A percentile compares a stretch with the other conserved stretches of the same genome.
Conservation (phyloP, 2,888 invertebrate genomes). For the Idaea straminata region DNA sequence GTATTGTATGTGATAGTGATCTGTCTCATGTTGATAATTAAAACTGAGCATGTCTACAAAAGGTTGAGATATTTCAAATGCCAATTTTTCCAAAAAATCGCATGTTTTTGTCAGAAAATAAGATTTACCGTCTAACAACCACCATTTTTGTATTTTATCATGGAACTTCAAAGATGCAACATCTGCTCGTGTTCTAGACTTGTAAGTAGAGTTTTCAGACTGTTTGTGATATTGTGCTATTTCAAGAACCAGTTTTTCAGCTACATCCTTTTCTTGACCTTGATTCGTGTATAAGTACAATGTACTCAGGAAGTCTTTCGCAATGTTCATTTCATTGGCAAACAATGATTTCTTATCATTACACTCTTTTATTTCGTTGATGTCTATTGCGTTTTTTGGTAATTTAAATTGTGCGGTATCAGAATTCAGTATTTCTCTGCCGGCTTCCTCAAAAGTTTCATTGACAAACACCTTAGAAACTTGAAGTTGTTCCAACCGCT, state of each 20-base stretch:
- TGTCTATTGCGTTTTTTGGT: not conserved
- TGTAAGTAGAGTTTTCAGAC: not conserved
- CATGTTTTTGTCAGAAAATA: not conserved
- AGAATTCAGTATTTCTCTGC: not conserved
- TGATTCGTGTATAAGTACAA: conserved; percentile 3
- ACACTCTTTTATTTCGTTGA: not conserved
- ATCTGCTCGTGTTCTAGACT: not conserved
- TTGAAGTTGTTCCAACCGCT: not conserved
- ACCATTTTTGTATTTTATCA: conserved; percentile 1
- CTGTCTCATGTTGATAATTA: not conserved
- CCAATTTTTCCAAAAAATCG: not conserved
- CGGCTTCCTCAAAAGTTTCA: not conserved
- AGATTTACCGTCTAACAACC: not conserved
- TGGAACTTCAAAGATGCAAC: not conserved
- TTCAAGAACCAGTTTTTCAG: not conserved
- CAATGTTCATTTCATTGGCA: not conserved
- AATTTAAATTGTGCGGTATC: not conserved
- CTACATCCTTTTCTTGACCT: not conserved
- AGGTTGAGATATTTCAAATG: not conserved
- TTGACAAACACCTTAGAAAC: not conserved
- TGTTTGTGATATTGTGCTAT: not conserved
- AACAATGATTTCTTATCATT: not conserved
- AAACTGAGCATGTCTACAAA: not conserved
- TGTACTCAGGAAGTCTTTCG: not conserved
- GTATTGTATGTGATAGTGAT: not conserved